Conservation (phyloP, 2,888 invertebrate species). For the Holacanthella duospinosa region DNA sequence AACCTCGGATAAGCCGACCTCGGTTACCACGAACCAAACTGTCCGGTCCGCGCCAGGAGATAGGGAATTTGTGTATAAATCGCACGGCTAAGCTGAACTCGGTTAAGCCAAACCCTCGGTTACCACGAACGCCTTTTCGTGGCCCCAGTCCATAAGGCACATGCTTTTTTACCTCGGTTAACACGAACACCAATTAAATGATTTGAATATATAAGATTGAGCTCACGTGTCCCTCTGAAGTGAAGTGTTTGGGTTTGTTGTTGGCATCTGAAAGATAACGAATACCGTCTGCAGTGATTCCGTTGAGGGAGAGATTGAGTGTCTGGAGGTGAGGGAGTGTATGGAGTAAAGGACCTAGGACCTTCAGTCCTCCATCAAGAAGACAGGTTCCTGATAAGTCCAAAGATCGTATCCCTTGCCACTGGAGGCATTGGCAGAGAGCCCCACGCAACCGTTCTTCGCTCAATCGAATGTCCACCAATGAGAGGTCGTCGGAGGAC, state of each 20-base stretch:
- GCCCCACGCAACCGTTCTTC: slow-evolving; percentile 11
- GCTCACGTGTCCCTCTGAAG: neutral
- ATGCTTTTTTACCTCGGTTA: too few relatives aligned
- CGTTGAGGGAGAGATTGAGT: slow-evolving; percentile 31
- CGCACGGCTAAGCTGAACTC: too few relatives aligned
- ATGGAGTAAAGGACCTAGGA: neutral
- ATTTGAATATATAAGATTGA: neutral
- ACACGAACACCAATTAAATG: too few relatives aligned
- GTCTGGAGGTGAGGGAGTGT: slow-evolving; percentile 18
- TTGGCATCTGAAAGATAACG: neutral
- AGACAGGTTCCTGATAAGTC: slow-evolving; percentile 25
- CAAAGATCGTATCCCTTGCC: slow-evolving; percentile 23
- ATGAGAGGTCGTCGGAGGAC: slow-evolving; percentile 23
- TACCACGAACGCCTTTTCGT: too few relatives aligned
- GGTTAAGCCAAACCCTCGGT: too few relatives aligned
- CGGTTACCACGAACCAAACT: too few relatives aligned
- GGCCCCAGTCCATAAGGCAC: too few relatives aligned
- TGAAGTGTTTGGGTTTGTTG: neutral
- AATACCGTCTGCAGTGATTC: slow-evolving; percentile 17
- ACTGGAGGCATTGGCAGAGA: slow-evolving; percentile 18
- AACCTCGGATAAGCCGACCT: too few relatives aligned
- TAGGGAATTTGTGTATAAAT: too few relatives aligned
- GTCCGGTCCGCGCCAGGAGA: too few relatives aligned
- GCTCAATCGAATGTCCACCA: slow-evolving; percentile 18
- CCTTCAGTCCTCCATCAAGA: slow-evolving; percentile 26